phyloP scores from a whole-genome alignment of 2,797 vertebrate genomes.

The Cyprinella venusta region DNA sequence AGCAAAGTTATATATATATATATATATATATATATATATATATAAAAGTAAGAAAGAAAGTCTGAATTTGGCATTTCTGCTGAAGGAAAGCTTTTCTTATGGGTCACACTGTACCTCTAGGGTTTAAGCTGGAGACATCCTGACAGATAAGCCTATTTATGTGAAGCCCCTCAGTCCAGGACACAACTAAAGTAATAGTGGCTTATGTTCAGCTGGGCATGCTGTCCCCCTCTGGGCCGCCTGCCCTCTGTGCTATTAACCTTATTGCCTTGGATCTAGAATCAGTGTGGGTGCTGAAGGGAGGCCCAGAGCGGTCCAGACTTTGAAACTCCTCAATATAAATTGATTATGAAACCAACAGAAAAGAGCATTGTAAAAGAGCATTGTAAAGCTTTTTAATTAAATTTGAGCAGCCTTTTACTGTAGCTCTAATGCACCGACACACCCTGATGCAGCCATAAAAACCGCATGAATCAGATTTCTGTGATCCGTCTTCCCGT shows the following conservation, averaged over 20 bases:
- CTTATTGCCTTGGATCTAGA: slow-evolving; percentile 53
- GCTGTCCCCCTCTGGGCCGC: slow-evolving; percentile 46
- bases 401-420: slow-evolving; percentile 47
- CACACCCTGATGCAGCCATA: slow-evolving; percentile 44
- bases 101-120: slow-evolving; percentile 63
- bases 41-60: not conserved
- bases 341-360: slow-evolving; percentile 44
- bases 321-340: slow-evolving; percentile 36
- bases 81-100: not conserved
- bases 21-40: too few relatives aligned
- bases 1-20: too few relatives aligned
- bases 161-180: slow-evolving; percentile 43
- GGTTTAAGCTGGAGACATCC: slow-evolving; percentile 57
- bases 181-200: slow-evolving; percentile 50
- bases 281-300: slow-evolving; percentile 21
- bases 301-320: slow-evolving; percentile 19
- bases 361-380: slow-evolving; percentile 48
- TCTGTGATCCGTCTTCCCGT: slow-evolving; percentile 20
- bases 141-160: slow-evolving; percentile 66
- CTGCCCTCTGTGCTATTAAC: slow-evolving; percentile 66
- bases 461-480: slow-evolving; percentile 49
- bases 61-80: not conserved
- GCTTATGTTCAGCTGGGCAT: slow-evolving; percentile 53
- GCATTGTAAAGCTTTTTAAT: slow-evolving; percentile 52
- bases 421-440: slow-evolving; percentile 42